These are phyloP conservation scores for Siniperca knerii DNA, from an alignment of 2,113 vertebrate species.

Conservation along the genomic window DNA sequence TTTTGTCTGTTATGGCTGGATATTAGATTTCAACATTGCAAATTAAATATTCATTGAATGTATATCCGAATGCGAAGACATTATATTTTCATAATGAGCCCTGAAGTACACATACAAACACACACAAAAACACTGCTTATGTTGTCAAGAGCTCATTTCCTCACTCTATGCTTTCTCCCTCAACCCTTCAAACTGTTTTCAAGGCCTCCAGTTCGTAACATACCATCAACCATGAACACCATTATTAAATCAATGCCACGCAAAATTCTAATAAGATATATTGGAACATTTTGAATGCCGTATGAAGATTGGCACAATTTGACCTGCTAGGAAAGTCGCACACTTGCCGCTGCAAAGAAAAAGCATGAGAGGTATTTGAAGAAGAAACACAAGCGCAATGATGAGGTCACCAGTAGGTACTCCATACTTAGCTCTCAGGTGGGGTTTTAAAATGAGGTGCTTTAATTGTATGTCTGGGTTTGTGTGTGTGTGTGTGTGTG, in stretches of 20 bases:
- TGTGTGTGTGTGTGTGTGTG: slow-evolving; percentile 33
- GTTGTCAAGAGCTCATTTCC: slow-evolving; percentile 24
- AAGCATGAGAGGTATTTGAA: slow-evolving; percentile 20
- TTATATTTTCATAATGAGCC: neutral
- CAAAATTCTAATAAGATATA: neutral
- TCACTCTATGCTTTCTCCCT: neutral
- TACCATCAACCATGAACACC: neutral
- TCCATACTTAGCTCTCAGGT: slow-evolving; percentile 33
- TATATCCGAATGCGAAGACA: neutral
- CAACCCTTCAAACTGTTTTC: slow-evolving; percentile 24
- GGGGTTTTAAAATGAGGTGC: slow-evolving; percentile 37
- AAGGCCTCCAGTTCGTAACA: slow-evolving; percentile 34
- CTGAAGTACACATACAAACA: neutral
- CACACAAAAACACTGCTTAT: slow-evolving; percentile 1
- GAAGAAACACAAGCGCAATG: slow-evolving; percentile 16
- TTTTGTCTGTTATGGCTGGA: neutral
- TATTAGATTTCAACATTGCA: neutral
- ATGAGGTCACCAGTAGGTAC: slow-evolving; percentile 39
- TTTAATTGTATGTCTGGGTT: slow-evolving; percentile 35
- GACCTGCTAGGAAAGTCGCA: slow-evolving; percentile 11
- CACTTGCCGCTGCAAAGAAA: neutral
- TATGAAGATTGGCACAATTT: slow-evolving; percentile 17
- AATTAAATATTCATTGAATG: neutral
- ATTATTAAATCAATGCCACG: neutral
- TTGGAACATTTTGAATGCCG: neutral